A percentile compares a stretch with the other conserved stretches of the same genome.
Conservation (phyloP, 2,797 vertebrate species). For the Amblyraja radiata region DNA sequence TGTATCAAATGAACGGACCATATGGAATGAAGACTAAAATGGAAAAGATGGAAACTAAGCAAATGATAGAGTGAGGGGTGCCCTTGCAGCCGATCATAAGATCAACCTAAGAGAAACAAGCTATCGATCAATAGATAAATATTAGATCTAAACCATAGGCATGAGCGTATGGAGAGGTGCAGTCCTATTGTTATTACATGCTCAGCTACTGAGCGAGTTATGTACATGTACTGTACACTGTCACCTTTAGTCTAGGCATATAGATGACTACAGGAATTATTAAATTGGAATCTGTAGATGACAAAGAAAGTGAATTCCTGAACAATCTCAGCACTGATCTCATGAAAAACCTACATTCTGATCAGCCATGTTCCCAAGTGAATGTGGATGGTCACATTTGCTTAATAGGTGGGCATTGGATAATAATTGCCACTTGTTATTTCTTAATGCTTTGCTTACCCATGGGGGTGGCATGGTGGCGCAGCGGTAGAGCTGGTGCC, state of each 20-base stretch:
- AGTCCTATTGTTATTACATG: background rate
- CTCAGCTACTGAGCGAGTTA: background rate
- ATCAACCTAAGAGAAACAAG: background rate
- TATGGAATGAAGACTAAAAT: background rate
- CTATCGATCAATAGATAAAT: background rate
- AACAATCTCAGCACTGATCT: background rate
- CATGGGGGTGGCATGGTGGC: too few species aligned
- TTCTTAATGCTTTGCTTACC: slow-evolving; percentile 13
- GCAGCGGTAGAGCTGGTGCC: too few species aligned
- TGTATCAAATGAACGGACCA: background rate
- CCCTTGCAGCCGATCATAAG: too few species aligned
- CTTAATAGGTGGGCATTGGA: background rate
- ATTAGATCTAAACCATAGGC: background rate
- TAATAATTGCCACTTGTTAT: background rate
- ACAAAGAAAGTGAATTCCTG: background rate
- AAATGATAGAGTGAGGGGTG: background rate
- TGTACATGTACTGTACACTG: background rate
- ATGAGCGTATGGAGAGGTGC: background rate
- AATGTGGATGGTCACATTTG: background rate
- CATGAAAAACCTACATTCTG: background rate
- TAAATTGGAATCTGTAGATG: background rate
- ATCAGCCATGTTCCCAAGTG: background rate
- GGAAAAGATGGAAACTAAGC: background rate
- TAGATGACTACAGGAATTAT: background rate
- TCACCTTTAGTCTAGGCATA: background rate